Percentiles rank a stretch among this genome's conserved stretches.
phyloP scores from a whole-genome alignment of 1,140 invertebrate genomes.

The Drepana arcuata region DNA sequence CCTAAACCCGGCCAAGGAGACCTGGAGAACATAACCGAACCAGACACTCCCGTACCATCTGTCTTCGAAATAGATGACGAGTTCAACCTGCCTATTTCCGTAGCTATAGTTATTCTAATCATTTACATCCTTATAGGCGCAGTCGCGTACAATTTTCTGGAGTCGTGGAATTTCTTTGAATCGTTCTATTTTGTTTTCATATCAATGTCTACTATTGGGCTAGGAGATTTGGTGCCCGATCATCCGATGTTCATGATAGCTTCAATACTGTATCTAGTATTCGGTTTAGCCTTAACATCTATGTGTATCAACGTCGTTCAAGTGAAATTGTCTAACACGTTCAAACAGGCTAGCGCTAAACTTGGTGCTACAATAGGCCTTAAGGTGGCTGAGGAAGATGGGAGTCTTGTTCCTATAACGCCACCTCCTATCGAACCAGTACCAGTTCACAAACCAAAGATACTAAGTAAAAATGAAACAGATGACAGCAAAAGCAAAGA shows the following conservation, averaged over 20 bases:
- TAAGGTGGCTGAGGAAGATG: slow-evolving; percentile 79
- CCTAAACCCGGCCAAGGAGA: slow-evolving; percentile 49
- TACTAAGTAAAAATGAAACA: slow-evolving; percentile 20
- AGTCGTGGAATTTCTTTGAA: slow-evolving; percentile 89
- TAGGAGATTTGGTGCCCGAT: slow-evolving; percentile 91
- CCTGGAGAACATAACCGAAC: slow-evolving; percentile 60
- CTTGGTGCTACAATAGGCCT: slow-evolving; percentile 89
- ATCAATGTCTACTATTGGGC: slow-evolving; percentile 93
- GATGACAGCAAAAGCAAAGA: slow-evolving; percentile 36
- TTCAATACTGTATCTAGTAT: slow-evolving; percentile 93
- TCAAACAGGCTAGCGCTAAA: slow-evolving; percentile 87
- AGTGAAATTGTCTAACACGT: slow-evolving; percentile 86
- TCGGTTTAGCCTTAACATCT: slow-evolving; percentile 93
- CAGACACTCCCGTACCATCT: slow-evolving; percentile 81
- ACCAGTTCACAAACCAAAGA: slow-evolving; percentile 52
- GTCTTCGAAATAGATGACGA: slow-evolving; percentile 88
- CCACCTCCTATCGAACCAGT: slow-evolving; percentile 56
- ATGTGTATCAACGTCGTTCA: slow-evolving; percentile 98
- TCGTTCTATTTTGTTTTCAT: slow-evolving; percentile 97
- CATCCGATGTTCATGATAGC: slow-evolving; percentile 94
- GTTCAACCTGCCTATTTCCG: slow-evolving; percentile 91
- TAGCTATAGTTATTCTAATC: slow-evolving; percentile 86
- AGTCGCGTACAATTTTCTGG: slow-evolving; percentile 82
- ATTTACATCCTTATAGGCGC: slow-evolving; percentile 90
- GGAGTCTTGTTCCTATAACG: slow-evolving; percentile 60